Evolutionary conservation across 2,797 vertebrate species (phyloP).

Genomic region (Clarias laeviceps): DNA sequence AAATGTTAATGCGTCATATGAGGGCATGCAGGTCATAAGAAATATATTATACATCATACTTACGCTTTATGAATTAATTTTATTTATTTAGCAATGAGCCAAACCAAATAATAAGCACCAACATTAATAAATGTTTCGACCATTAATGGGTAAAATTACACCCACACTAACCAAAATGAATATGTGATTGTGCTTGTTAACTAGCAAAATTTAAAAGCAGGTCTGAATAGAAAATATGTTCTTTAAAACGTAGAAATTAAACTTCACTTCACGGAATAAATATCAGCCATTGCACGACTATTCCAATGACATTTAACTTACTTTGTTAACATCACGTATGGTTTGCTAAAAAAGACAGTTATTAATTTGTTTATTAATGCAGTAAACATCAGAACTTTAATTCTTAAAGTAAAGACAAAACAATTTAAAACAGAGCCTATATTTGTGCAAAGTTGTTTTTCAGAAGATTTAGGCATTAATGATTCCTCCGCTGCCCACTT

Average conservation of each 20-base stretch:
- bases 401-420: no score
- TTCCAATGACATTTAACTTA: not conserved
- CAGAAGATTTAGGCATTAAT: not conserved
- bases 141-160: not conserved
- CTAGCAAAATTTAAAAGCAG: not conserved
- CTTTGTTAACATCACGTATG: not conserved
- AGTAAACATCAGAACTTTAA: no score
- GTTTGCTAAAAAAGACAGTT: not conserved
- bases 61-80: not conserved
- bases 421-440: no score
- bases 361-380: not conserved
- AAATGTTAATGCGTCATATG: no score
- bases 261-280: constrained; percentile 5
- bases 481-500: not conserved
- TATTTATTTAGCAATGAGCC: not conserved
- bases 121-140: not conserved
- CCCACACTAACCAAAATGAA: not conserved
- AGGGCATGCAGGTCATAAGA: not conserved
- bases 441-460: not conserved
- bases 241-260: not conserved
- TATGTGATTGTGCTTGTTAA: not conserved
- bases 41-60: not conserved
- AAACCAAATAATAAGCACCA: not conserved
- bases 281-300: no score
- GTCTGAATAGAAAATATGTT: not conserved